phyloP scores from a whole-genome alignment of 2,888 invertebrate species.

The Drosophila borborema region DNA sequence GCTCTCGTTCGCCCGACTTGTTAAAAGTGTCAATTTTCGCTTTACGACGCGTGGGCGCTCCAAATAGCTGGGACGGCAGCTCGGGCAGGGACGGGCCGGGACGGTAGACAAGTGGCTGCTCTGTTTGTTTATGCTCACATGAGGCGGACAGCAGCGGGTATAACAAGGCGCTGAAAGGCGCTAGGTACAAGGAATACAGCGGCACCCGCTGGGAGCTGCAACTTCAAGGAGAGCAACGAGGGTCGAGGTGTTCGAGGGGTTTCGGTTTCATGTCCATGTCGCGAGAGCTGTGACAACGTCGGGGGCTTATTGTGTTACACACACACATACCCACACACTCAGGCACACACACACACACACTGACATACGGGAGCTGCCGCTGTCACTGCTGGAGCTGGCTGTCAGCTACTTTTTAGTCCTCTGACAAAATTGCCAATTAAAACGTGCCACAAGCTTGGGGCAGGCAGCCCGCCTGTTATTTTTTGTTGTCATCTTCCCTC shows the following conservation, averaged over 20 bases:
- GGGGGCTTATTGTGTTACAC: slow-evolving; percentile 75
- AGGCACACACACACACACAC: slow-evolving; percentile 25
- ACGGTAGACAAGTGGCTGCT: slow-evolving; percentile 43
- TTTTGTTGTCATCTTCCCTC: slow-evolving; percentile 1
- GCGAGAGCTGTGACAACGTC: slow-evolving; percentile 47
- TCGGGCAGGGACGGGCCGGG: not conserved
- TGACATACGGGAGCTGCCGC: slow-evolving; percentile 41
- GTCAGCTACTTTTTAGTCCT: slow-evolving; percentile 70
- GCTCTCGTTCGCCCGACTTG: slow-evolving; percentile 54
- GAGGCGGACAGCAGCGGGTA: slow-evolving; percentile 7
- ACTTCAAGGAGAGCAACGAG: not conserved
- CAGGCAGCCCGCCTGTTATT: slow-evolving; percentile 27
- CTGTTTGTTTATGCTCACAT: slow-evolving; percentile 70
- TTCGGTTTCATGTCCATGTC: slow-evolving; percentile 57
- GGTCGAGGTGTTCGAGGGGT: not conserved
- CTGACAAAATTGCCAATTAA: slow-evolving; percentile 76
- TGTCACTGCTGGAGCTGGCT: slow-evolving; percentile 27
- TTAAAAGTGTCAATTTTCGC: slow-evolving; percentile 79
- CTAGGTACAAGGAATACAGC: slow-evolving; percentile 28
- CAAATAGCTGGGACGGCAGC: slow-evolving; percentile 14
- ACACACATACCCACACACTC: slow-evolving; percentile 44
- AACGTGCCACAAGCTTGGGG: slow-evolving; percentile 73
- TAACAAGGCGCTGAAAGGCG: slow-evolving; percentile 26
- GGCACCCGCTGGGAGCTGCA: slow-evolving; percentile 23
- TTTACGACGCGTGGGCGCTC: slow-evolving; percentile 60